Percentiles rank a stretch among this genome's conserved stretches.
Conservation (phyloP, 2,888 invertebrate species). For the Acanthosepion lycidas region DNA sequence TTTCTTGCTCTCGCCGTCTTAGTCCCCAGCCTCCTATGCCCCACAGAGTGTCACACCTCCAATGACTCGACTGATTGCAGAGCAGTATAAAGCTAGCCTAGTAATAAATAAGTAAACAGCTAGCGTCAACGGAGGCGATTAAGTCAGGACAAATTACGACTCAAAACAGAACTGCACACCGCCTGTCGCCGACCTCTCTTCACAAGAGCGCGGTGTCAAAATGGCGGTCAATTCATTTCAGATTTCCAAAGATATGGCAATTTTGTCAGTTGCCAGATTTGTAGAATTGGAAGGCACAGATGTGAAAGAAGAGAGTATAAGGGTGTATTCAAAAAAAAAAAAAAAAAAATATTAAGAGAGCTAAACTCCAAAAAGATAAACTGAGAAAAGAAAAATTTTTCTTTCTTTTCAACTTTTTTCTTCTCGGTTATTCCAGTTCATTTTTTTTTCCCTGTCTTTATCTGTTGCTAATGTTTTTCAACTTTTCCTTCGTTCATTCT, state of each 20-base stretch:
- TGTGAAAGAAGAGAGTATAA: not conserved
- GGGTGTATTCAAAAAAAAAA: not conserved
- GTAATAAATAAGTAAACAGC: slow-evolving; percentile 23
- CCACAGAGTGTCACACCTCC: not conserved
- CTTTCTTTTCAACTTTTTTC: too few species aligned
- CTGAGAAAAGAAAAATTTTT: too few species aligned
- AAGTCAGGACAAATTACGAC: slow-evolving; percentile 23
- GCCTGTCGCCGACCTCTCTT: not conserved
- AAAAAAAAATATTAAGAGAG: too few species aligned
- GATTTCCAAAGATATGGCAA: slow-evolving; percentile 1
- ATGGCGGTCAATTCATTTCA: slow-evolving; percentile 21
- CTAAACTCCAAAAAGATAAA: too few species aligned
- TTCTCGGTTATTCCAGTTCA: too few species aligned
- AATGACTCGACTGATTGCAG: not conserved
- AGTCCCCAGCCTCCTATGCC: accelerated
- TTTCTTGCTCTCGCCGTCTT: not conserved
- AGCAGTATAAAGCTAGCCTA: not conserved
- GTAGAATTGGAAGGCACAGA: not conserved
- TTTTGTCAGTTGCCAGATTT: slow-evolving; percentile 33
- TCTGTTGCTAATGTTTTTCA: too few species aligned
- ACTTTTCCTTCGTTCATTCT: too few species aligned
- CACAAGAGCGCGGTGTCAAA: not conserved
- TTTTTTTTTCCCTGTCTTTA: too few species aligned
- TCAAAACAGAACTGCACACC: slow-evolving; percentile 4
- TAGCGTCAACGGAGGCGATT: not conserved